phyloP scores from a whole-genome alignment of 2,888 invertebrate genomes.

The Himalopsyche japonica region DNA sequence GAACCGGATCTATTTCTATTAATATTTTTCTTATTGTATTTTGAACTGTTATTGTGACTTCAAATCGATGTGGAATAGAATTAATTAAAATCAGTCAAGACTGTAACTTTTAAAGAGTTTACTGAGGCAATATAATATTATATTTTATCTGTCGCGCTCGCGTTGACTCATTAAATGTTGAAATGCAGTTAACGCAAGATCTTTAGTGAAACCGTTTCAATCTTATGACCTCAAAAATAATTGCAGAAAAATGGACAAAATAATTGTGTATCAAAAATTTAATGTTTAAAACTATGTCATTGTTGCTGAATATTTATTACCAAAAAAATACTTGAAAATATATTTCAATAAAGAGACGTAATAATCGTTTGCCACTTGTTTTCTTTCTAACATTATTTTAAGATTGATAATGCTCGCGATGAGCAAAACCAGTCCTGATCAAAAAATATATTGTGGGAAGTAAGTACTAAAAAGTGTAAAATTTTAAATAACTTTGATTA shows the following conservation, averaged over 20 bases:
- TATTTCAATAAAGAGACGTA: constrained; percentile 31
- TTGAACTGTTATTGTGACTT: neutral
- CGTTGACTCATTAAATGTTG: neutral
- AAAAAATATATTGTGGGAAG: no score
- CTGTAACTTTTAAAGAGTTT: neutral
- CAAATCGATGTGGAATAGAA: neutral
- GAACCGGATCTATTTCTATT: constrained; percentile 17
- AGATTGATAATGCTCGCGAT: no score
- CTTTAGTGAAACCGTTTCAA: constrained; percentile 9
- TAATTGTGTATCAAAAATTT: constrained; percentile 16
- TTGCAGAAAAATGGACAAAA: constrained; percentile 6
- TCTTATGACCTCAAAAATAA: constrained; percentile 25
- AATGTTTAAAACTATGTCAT: constrained; percentile 32
- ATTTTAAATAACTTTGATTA: no score
- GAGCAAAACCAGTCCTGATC: no score
- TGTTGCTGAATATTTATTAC: constrained; percentile 40
- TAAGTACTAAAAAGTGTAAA: no score
- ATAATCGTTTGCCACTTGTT: constrained; percentile 18
- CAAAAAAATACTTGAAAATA: constrained; percentile 32
- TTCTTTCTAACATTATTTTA: neutral
- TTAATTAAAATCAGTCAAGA: neutral
- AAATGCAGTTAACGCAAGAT: neutral
- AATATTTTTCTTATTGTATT: constrained; percentile 18
- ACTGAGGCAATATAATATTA: neutral
- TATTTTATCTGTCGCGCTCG: neutral